phyloP scores from a whole-genome alignment of 2,888 invertebrate genomes.

The Cosmorhoe ocellata region DNA sequence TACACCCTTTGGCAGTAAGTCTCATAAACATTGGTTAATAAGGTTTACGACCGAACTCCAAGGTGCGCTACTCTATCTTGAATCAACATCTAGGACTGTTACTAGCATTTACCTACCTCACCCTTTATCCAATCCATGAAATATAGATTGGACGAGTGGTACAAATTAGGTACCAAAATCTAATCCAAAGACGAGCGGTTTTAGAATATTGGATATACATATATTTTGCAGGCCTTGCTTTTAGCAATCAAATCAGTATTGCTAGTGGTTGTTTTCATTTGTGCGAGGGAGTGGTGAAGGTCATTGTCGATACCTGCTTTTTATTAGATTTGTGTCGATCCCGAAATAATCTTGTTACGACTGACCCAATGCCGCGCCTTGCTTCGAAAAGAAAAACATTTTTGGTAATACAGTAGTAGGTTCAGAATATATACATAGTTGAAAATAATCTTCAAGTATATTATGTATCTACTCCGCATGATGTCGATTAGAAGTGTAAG shows the following conservation, averaged over 20 bases:
- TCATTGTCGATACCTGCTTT: conserved; percentile 64
- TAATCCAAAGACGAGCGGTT: too few species aligned
- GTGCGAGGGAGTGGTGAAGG: conserved; percentile 50
- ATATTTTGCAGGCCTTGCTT: too few species aligned
- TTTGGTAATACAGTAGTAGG: conserved; percentile 20
- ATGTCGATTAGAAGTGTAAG: too few species aligned
- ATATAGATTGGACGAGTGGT: too few species aligned
- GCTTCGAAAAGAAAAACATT: conserved; percentile 31
- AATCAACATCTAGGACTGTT: conserved; percentile 13
- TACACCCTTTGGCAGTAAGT: not conserved
- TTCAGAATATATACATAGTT: too few species aligned
- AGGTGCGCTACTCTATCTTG: conserved; percentile 17
- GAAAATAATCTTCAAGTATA: too few species aligned
- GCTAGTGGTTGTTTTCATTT: conserved; percentile 30
- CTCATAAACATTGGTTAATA: conserved; percentile 21
- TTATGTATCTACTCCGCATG: too few species aligned
- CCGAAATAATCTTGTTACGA: conserved; percentile 69
- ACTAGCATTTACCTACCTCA: not conserved
- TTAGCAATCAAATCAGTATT: conserved; percentile 15
- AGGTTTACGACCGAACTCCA: conserved; percentile 14
- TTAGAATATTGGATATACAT: too few species aligned
- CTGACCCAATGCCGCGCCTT: conserved; percentile 41
- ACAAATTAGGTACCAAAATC: too few species aligned
- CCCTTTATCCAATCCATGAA: too few species aligned
- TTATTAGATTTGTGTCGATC: conserved; percentile 77